Conservation (phyloP, 35 echinoderm and acorn worm genomes). For the Stichopus chloronotus region DNA sequence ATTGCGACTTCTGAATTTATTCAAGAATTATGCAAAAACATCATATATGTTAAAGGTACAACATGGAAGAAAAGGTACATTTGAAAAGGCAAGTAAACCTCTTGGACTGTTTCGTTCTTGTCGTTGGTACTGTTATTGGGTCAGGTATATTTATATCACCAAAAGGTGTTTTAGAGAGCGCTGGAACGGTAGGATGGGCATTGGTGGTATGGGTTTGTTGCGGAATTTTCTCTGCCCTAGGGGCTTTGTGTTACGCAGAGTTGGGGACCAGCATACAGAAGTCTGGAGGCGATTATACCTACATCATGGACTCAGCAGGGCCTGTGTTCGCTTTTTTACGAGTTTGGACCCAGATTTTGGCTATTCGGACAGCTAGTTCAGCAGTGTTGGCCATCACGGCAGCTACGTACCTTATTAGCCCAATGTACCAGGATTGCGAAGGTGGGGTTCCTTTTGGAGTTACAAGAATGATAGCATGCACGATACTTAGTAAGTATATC, state of each 20-base stretch:
- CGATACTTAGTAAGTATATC: conserved; percentile 31
- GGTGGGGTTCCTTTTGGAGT: conserved; percentile 3
- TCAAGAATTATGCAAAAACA: no score
- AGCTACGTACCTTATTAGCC: conserved; percentile 70
- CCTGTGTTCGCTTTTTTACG: conserved; percentile 76
- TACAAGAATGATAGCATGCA: conserved; percentile 42
- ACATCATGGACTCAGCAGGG: conserved; percentile 71
- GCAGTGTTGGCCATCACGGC: conserved; percentile 78
- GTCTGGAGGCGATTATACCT: conserved; percentile 89
- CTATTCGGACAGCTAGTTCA: conserved; percentile 62
- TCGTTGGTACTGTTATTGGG: conserved; percentile 75
- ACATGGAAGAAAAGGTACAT: conserved; percentile 42
- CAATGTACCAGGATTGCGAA: conserved; percentile 54
- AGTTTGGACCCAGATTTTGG: conserved; percentile 78
- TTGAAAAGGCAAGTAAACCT: conserved; percentile 64
- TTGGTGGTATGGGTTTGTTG: conserved; percentile 80
- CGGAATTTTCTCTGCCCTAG: conserved; percentile 76
- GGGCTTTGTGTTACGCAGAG: conserved; percentile 87
- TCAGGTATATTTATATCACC: conserved; percentile 95
- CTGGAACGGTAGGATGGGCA: conserved; percentile 70
- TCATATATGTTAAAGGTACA: background rate
- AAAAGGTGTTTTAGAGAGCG: conserved; percentile 78
- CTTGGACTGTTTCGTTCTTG: conserved; percentile 69
- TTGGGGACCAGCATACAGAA: conserved; percentile 77
- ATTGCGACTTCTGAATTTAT: no score